A percentile compares a stretch with the other conserved stretches of the same genome.
phyloP scores from a whole-genome alignment of 2,113 vertebrate genomes.

The Nyctibius bracteatus region DNA sequence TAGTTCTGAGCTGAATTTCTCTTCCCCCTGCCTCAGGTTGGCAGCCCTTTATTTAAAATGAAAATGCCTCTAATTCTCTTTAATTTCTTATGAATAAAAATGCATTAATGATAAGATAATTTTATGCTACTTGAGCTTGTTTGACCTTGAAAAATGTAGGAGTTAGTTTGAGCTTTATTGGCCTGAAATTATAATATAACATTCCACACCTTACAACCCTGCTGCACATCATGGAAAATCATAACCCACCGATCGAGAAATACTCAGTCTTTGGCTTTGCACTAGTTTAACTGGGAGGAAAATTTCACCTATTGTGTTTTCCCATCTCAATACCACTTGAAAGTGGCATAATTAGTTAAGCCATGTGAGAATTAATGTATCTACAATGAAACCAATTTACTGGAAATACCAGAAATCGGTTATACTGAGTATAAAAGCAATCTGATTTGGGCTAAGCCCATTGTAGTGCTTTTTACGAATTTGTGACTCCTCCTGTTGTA shows the following conservation, averaged over 20 bases:
- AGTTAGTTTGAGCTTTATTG: background rate
- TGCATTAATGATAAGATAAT: background rate
- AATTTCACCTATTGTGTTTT: background rate
- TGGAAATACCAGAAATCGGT: background rate
- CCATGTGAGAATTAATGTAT: background rate
- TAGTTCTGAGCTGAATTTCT: background rate
- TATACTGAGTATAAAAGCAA: background rate
- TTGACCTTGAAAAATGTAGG: background rate
- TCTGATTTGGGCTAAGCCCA: background rate
- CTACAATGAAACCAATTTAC: background rate
- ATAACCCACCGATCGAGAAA: accelerated
- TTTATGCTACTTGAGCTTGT: background rate
- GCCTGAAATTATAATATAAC: background rate
- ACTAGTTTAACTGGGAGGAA: background rate
- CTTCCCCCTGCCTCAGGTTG: accelerated
- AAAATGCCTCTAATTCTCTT: background rate
- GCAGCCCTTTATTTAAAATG: background rate
- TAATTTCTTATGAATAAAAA: background rate
- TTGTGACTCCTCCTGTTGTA: background rate
- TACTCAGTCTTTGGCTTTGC: background rate
- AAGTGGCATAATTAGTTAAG: background rate
- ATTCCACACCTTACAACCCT: background rate
- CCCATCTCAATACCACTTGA: background rate
- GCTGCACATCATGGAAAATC: background rate
- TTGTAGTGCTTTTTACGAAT: background rate